Evolutionary conservation across 2,888 invertebrate genomes (phyloP), one percentile per base, ranked within the genome.

Genomic region (Drosophila ezoana): DNA sequence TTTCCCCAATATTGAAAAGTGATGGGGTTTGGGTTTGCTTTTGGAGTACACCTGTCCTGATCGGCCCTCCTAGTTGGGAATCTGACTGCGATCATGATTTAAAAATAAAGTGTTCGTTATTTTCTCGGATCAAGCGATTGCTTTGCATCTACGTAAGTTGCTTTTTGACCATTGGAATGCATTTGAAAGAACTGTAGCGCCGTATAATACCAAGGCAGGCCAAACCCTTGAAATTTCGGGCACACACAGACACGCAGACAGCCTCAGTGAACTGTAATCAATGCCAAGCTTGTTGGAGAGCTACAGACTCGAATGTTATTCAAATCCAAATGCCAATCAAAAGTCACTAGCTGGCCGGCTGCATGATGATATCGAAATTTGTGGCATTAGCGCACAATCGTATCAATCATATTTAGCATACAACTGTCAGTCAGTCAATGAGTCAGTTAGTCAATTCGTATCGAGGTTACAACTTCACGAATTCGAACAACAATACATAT

Each of bases 321-420:
- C 49, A 66, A 73, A 54, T 58, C 51, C 43, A 32, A 58, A 62
- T 67, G 68, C 62, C 59, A 75, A 79, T 75, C 75, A 75, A 69
- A 35, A 41, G 49, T 40, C 16, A 33, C n/a, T 14, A 37, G 16
- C n/a, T 41, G 8, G 13, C 5, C 38, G 62, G 18, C 60, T 51
- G 41, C 62, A 61, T 69, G 76, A 76, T 73, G 74, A 68, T 78
- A 62, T 61, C 49, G 44, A 57, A 16, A 62, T 38, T 64, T 52
- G 51, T 53, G 75, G 76, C 79, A 75, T 74, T 79, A 75, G 47
- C 68, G 40, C 35, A 75, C 70, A 76, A 76, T 67, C 56, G 53
- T 75, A 89, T 84, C 89, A 89, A 84, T 84, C 89, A 84, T 87
- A 74, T 89, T 84, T 84, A 82, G 80, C 88, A 87, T 72, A 89